These are phyloP conservation scores for Marmota monax DNA, from an alignment of 2,113 vertebrate genomes.

Conservation along the genomic window DNA sequence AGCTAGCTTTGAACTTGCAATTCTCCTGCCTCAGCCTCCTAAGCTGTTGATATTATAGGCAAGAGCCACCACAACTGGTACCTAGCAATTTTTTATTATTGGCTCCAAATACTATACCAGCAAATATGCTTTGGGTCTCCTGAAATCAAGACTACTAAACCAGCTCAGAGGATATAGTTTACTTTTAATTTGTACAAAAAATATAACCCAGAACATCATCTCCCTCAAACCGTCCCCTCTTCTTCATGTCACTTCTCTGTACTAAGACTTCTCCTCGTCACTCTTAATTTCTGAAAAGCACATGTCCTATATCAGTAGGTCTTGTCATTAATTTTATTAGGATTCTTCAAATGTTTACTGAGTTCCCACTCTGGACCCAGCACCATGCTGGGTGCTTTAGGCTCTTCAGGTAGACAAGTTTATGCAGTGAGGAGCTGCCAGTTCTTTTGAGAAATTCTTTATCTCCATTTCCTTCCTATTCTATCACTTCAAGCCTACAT, in stretches of 20 bases:
- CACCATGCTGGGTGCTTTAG: neutral
- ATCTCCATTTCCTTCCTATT: neutral
- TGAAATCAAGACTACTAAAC: neutral
- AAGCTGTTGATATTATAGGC: too few species aligned
- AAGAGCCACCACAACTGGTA: too few species aligned
- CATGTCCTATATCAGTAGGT: neutral
- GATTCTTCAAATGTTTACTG: neutral
- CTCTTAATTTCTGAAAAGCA: neutral
- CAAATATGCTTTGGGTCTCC: neutral
- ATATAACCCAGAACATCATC: neutral
- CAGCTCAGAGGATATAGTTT: neutral
- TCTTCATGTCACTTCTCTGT: neutral
- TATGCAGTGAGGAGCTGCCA: neutral
- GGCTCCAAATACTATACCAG: neutral
- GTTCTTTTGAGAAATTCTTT: neutral
- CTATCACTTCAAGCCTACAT: neutral
- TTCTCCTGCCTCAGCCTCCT: too few species aligned
- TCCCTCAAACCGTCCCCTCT: neutral
- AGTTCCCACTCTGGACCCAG: neutral
- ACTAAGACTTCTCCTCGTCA: neutral
- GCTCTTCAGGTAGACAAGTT: neutral
- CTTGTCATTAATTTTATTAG: neutral
- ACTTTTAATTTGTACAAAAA: neutral
- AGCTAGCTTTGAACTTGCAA: too few species aligned
- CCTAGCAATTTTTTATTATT: neutral